phyloP scores from a whole-genome alignment of 2,797 vertebrate genomes.

The Thamnophis elegans region DNA sequence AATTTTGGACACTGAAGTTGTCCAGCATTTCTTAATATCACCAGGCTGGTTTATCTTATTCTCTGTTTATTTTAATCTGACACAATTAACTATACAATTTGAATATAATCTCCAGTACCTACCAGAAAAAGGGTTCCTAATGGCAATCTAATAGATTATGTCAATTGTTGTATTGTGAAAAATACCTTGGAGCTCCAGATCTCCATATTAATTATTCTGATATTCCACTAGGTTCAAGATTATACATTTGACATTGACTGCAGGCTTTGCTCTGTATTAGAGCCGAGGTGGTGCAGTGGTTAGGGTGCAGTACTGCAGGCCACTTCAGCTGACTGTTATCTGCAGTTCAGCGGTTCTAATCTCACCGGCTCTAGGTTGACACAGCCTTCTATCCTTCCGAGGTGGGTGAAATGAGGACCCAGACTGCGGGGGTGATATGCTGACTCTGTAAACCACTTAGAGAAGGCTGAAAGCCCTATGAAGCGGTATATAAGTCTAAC shows the following conservation, averaged over 20 bases:
- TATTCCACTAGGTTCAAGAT: not conserved
- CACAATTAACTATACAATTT: not conserved
- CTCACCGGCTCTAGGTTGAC: too few relatives aligned
- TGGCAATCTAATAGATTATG: not conserved
- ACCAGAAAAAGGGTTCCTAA: not conserved
- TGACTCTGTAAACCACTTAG: too few relatives aligned
- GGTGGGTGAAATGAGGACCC: too few relatives aligned
- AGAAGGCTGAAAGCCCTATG: too few relatives aligned
- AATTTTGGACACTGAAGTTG: not conserved
- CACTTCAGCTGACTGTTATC: too few relatives aligned
- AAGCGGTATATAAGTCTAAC: too few relatives aligned
- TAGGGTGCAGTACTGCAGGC: too few relatives aligned
- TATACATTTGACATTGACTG: not conserved
- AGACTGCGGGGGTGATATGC: too few relatives aligned
- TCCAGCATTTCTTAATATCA: not conserved
- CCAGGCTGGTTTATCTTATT: not conserved
- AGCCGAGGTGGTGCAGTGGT: too few relatives aligned
- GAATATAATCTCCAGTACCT: not conserved
- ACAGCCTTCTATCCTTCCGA: too few relatives aligned
- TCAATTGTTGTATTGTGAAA: not conserved
- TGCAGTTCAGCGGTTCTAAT: too few relatives aligned
- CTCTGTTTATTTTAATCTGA: not conserved
- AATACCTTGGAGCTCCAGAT: not conserved
- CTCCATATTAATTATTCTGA: not conserved
- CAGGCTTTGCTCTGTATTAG: not conserved